Evolutionary conservation across 2,113 vertebrate species (phyloP), one percentile per base, ranked within the genome.

Genomic region (Salminus brasiliensis): DNA sequence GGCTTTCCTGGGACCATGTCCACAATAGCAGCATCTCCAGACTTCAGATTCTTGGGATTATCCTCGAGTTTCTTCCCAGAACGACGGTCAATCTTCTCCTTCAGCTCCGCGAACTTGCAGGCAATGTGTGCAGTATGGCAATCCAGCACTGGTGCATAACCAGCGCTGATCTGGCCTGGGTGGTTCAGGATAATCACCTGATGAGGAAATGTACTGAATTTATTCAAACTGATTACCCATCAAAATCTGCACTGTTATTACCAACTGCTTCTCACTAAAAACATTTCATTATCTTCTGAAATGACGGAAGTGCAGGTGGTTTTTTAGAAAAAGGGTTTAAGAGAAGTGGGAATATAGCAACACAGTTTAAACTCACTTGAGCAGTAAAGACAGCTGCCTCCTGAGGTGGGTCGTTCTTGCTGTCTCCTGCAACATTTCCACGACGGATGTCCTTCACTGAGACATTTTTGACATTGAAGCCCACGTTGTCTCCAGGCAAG

Each of bases 1-100:
- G 97, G 96, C 62, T 99, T 98, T 81, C 97, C 96, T 39, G 97
- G 96, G 77, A 98, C 91, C 97, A 99, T 99, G n/a, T 98, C 96
- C 63, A 98, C 96, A 0, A 98, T 98, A 84, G 97, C 97, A 75
- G 97, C 97, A 67, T 98, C 97, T 85, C 97, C 97, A 41, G 97
- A 99, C 66, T 99, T 99, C 49, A 99, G 91, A 87, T 93, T 94
- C 60, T 99, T 99, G 8, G 96, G 97, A 45, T 96, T 95, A 89
- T 99, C 96, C 88, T 99, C 97, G 87, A 99, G 90, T 87, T 99
- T 99, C 87, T 99, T 99, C 75, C 97, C 97, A 1, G 97, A 98
- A 87, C 96, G 95, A 47, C 96, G 95, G 80, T 99, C 96, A 0
- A 99, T 98, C 91, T 99, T 99, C 84, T 99, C 96, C 87, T 99